A percentile compares a stretch with the other conserved stretches of the same genome.
phyloP scores from a whole-genome alignment of 2,888 invertebrate species.

The Drosophila anomalata region DNA sequence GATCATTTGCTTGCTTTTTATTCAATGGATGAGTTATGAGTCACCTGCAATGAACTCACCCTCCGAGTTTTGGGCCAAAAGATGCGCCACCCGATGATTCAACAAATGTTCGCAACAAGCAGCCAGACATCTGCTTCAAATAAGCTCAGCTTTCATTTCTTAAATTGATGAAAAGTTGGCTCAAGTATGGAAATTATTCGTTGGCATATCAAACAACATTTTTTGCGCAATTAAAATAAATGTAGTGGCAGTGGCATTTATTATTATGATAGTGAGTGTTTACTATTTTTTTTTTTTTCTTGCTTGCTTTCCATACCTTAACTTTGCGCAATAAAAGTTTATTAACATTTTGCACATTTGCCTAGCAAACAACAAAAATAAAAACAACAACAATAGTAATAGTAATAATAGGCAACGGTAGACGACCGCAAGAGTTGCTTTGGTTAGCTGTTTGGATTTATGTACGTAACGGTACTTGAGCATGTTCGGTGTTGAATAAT shows the following conservation, averaged over 20 bases:
- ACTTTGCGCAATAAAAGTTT: conserved; percentile 72
- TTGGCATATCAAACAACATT: conserved; percentile 47
- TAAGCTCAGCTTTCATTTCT: conserved; percentile 17
- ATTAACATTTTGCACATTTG: conserved; percentile 73
- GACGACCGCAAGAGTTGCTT: conserved; percentile 70
- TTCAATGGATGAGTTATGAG: conserved; percentile 1
- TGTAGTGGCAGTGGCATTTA: conserved; percentile 50
- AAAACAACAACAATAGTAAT: conserved; percentile 21
- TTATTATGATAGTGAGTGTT: conserved; percentile 14
- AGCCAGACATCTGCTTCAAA: too few species aligned
- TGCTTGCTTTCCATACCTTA: conserved; percentile 28
- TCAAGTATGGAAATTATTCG: conserved; percentile 51
- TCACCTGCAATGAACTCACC: conserved; percentile 35
- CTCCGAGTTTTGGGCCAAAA: conserved; percentile 14
- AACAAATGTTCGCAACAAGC: conserved; percentile 14
- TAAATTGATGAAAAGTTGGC: conserved; percentile 32
- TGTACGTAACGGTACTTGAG: conserved; percentile 70
- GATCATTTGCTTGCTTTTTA: not conserved
- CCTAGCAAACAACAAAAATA: conserved; percentile 55
- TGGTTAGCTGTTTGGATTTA: conserved; percentile 54
- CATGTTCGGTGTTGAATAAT: conserved; percentile 73
- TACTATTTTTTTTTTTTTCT: not conserved
- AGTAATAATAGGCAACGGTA: conserved; percentile 34
- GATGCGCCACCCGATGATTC: conserved; percentile 24
- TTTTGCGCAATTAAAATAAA: conserved; percentile 65